Evolutionary conservation across 2,113 vertebrate species (phyloP), one percentile per base, ranked within the genome.

Genomic region (Leiothrix lutea): DNA sequence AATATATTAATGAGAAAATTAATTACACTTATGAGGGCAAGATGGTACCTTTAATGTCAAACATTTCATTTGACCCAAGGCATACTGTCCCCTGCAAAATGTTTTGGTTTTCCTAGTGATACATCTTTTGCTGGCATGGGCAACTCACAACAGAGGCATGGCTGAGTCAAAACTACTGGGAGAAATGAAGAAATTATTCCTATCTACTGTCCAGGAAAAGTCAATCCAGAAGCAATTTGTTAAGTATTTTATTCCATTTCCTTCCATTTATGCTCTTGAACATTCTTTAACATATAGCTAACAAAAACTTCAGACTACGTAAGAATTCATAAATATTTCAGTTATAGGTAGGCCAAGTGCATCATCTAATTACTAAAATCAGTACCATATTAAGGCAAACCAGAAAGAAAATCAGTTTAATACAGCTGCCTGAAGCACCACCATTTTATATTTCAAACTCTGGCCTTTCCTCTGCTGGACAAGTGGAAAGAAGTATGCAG

Each of bases 181-280:
- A 94, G 86, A 92, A 91, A 93, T 95, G 50, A 96, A 86, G 87
- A 87, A 95, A 13, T 87, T 95, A 86, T 93, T 95, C 91, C 94
- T 95, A 75, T 50, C 53, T 78, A 56, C 51, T 79, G 50, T 92
- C 91, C 92, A 90, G 78, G 71, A 93, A 93, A 92, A 91, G 67
- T 87, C 16, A 83, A 48, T 70, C 45, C 61, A 83, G 74, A 89
- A 89, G 48, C 64, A 83, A 88, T 83, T 57, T 69, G 18, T 72
- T 88, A 74, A 75, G 50, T 65, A 60, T 87, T 86, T 96, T 86
- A 83, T 95, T 97, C 92, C 44, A 12, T 90, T 92, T 84, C 51
- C 56, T 83, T 97, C 64, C 38, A 95, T 80, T 94, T 80, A 65
- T 85, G 58, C 56, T 85, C 19, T 50, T 92, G 33, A 90, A 56